Percentiles rank a stretch among this genome's conserved stretches.
phyloP scores from a whole-genome alignment of 2,888 invertebrate genomes.

The Heliconius aoede region DNA sequence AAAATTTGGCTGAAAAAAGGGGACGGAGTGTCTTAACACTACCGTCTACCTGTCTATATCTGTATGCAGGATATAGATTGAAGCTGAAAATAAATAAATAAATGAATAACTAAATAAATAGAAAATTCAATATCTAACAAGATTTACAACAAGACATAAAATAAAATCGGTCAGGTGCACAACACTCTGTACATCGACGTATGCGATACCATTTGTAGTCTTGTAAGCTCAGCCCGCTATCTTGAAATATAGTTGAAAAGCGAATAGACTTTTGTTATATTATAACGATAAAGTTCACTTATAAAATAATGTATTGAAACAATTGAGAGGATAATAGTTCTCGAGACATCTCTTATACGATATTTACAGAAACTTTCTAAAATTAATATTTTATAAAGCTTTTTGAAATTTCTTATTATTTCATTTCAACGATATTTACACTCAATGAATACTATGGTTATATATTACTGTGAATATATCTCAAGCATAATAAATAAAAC shows the following conservation, averaged over 20 bases:
- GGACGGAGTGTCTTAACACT: too few relatives aligned
- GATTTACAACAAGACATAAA: conserved; percentile 3
- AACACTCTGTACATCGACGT: conserved; percentile 9
- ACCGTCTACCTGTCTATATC: too few relatives aligned
- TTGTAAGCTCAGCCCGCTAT: conserved; percentile 27
- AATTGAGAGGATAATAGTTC: not conserved
- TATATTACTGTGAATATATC: not conserved
- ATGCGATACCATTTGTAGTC: conserved; percentile 33
- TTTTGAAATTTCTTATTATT: not conserved
- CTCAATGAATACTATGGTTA: not conserved
- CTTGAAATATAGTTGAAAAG: conserved; percentile 14
- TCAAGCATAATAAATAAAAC: too few relatives aligned
- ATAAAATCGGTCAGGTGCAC: conserved; percentile 21
- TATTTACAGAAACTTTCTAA: not conserved
- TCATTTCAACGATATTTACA: not conserved
- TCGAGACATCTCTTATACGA: not conserved
- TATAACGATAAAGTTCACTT: not conserved
- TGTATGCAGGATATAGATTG: not conserved
- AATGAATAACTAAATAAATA: not conserved
- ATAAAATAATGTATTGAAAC: not conserved
- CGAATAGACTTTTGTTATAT: not conserved
- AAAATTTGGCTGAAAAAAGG: too few relatives aligned
- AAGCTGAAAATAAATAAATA: not conserved
- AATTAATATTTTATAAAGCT: not conserved
- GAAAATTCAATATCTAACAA: not conserved